Evolutionary conservation across 2,888 invertebrate species (phyloP).

Genomic region (Temnothorax ravouxi): DNA sequence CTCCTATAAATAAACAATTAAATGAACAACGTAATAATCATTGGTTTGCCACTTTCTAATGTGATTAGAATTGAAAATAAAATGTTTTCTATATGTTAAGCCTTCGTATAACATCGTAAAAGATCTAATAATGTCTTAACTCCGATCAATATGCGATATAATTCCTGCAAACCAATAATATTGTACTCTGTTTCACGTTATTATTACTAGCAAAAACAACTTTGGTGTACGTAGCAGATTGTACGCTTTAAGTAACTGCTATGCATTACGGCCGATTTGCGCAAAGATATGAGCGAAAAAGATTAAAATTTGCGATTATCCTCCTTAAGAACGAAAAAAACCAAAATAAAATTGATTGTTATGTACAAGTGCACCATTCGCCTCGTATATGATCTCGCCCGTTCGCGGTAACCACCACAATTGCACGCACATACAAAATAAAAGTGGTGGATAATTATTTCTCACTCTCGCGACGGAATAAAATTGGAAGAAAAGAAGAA

Average conservation of each 20-base stretch:
- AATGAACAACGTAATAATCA: constrained; percentile 58
- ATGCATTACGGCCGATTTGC: constrained; percentile 39
- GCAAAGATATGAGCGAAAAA: not conserved
- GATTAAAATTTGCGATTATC: constrained; percentile 34
- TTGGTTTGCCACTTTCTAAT: constrained; percentile 44
- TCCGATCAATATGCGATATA: constrained; percentile 13
- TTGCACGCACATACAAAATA: not conserved
- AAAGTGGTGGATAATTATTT: not conserved
- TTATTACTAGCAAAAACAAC: constrained; percentile 63
- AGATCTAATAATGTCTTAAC: not conserved
- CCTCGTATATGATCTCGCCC: not conserved
- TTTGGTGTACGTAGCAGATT: constrained; percentile 69
- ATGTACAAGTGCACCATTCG: constrained; percentile 5
- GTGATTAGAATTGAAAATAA: constrained; percentile 27
- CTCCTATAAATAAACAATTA: constrained; percentile 56
- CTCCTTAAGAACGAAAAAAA: not conserved
- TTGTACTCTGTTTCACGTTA: constrained; percentile 52
- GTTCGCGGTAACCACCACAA: not conserved
- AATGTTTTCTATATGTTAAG: constrained; percentile 28
- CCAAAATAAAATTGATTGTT: constrained; percentile 16
- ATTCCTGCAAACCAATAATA: constrained; percentile 59
- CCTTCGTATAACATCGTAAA: constrained; percentile 1
- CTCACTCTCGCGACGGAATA: not conserved
- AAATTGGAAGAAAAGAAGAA: constrained; percentile 32
- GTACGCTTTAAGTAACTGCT: constrained; percentile 58